phyloP scores from a whole-genome alignment of 2,797 vertebrate genomes.

The Lepus townsendii region DNA sequence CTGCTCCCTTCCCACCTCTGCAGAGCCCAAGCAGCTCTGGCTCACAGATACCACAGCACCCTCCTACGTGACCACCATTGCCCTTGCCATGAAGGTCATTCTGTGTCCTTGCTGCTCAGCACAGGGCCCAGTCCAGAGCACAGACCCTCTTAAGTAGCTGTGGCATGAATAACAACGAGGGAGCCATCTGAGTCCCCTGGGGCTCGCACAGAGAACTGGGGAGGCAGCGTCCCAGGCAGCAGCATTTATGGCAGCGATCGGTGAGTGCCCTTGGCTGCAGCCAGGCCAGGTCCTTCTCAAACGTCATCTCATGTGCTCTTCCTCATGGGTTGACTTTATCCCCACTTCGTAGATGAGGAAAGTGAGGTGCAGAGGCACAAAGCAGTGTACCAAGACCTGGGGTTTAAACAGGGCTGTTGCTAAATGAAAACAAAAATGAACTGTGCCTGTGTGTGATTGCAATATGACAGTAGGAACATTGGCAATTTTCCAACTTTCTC shows the following conservation, averaged over 20 bases:
- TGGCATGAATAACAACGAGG: background rate
- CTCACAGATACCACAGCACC: background rate
- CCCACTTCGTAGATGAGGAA: background rate
- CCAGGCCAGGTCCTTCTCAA: background rate
- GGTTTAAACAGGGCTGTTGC: background rate
- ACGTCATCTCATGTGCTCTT: no score
- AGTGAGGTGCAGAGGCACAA: background rate
- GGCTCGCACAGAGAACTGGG: no score
- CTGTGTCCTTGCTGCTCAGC: background rate
- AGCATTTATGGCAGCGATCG: background rate
- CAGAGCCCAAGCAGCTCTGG: background rate
- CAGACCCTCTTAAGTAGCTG: background rate
- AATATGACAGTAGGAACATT: background rate
- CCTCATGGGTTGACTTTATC: fast-evolving
- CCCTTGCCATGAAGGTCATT: background rate
- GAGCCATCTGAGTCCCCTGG: background rate
- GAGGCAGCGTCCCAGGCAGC: background rate
- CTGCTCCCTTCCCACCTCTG: background rate
- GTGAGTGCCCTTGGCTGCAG: fast-evolving
- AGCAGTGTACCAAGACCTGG: background rate
- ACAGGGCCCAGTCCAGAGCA: background rate
- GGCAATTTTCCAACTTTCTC: background rate
- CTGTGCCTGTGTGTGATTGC: background rate
- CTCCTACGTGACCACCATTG: background rate
- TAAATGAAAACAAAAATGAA: background rate